A percentile compares a stretch with the other conserved stretches of the same genome.
Conservation (phyloP, 2,888 invertebrate species). For the Phaonia tiefii region DNA sequence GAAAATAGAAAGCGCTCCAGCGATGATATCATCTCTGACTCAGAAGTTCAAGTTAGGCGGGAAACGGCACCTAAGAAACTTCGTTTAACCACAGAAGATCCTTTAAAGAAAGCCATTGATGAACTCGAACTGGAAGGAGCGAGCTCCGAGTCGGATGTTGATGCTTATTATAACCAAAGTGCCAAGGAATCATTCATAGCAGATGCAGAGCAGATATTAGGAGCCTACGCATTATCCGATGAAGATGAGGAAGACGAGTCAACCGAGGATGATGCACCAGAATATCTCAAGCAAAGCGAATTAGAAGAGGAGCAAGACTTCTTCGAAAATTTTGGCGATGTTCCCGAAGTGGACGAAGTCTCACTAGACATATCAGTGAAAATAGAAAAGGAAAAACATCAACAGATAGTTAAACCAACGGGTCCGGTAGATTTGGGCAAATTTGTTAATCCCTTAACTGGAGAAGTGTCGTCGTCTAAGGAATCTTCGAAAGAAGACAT, state of each 20-base stretch:
- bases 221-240: background rate
- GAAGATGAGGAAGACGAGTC: slow-evolving; percentile 3
- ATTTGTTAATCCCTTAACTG: slow-evolving; percentile 63
- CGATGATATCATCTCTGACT: background rate
- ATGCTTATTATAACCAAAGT: background rate
- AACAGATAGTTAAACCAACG: background rate
- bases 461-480: slow-evolving; percentile 1
- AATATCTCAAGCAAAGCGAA: background rate
- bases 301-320: slow-evolving; percentile 18
- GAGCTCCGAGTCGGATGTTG: background rate
- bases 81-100: background rate
- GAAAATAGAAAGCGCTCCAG: slow-evolving; percentile 7
- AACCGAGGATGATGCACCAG: slow-evolving; percentile 3
- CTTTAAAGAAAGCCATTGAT: slow-evolving; percentile 10
- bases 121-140: slow-evolving; percentile 24
- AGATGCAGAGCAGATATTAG: slow-evolving; percentile 4
- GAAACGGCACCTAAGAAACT: background rate
- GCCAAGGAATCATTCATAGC: background rate
- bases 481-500: background rate
- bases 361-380: slow-evolving; percentile 41
- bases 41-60: background rate
- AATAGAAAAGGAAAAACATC: background rate
- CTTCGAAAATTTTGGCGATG: slow-evolving; percentile 20
- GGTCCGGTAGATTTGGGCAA: slow-evolving; percentile 30
- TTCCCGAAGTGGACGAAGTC: slow-evolving; percentile 51